Percentiles rank a stretch among this genome's conserved stretches.
phyloP scores from a whole-genome alignment of 2,888 invertebrate species.

The Rhagophthalmus giganteus region DNA sequence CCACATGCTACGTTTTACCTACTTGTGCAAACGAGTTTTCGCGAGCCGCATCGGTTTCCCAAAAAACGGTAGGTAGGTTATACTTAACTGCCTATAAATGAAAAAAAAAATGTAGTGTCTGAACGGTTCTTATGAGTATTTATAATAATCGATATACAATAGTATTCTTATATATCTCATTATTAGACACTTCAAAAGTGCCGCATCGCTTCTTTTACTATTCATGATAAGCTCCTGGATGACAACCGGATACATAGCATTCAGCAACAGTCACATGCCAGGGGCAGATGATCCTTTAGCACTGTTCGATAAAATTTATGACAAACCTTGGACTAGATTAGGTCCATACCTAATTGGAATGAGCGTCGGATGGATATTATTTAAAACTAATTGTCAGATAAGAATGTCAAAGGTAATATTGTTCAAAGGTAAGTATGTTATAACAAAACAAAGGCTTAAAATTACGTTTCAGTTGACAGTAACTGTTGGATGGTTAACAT shows the following conservation, averaged over 20 bases:
- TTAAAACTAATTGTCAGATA: conserved; percentile 79
- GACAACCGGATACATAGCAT: conserved; percentile 80
- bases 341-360: conserved; percentile 86
- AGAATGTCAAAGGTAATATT: conserved; percentile 67
- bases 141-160: too few species aligned
- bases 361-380: conserved; percentile 80
- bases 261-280: conserved; percentile 77
- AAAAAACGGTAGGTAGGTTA: background rate
- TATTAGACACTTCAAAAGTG: conserved; percentile 75
- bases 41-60: too few species aligned
- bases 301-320: conserved; percentile 85
- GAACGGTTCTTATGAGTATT: too few species aligned
- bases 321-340: conserved; percentile 85
- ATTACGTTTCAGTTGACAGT: conserved; percentile 62
- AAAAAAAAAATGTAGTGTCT: too few species aligned
- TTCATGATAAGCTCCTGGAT: conserved; percentile 77
- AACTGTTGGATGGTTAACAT: conserved; percentile 69
- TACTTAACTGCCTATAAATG: too few species aligned
- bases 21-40: too few species aligned
- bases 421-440: background rate
- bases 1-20: too few species aligned
- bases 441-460: background rate
- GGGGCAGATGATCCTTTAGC: conserved; percentile 79
- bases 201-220: conserved; percentile 65
- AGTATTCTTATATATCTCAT: background rate